Evolutionary conservation across 2,797 vertebrate species (phyloP).

Genomic region (Acanthornis magna): DNA sequence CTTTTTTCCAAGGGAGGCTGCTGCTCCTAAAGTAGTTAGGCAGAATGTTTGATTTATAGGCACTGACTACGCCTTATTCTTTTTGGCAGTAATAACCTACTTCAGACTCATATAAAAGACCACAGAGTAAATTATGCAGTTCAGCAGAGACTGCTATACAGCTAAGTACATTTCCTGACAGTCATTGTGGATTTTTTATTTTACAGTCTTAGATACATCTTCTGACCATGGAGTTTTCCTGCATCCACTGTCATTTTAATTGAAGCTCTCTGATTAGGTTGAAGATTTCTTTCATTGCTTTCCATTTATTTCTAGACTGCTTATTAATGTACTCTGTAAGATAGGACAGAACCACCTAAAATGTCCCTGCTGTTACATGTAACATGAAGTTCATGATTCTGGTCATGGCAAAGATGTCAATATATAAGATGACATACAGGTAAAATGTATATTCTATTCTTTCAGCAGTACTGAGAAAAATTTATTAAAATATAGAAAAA

Average conservation of each 20-base stretch:
- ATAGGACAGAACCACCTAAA: neutral
- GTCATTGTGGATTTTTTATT: neutral
- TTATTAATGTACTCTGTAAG: neutral
- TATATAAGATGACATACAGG: neutral
- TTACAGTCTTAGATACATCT: neutral
- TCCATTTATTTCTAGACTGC: neutral
- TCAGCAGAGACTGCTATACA: neutral
- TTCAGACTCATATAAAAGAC: neutral
- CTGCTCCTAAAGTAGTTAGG: constrained; percentile 29
- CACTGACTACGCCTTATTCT: neutral
- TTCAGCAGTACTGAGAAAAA: neutral
- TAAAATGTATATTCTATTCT: neutral
- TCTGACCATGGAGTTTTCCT: neutral
- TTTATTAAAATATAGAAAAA: neutral
- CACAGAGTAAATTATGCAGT: neutral
- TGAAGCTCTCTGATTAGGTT: neutral
- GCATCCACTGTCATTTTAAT: neutral
- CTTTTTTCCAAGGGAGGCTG: constrained; percentile 8
- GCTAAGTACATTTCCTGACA: constrained; percentile 34
- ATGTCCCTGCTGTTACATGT: neutral
- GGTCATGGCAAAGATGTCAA: neutral
- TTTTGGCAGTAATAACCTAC: constrained; percentile 24
- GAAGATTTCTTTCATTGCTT: neutral
- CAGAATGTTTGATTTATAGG: constrained; percentile 24
- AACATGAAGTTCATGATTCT: neutral